Conservation (phyloP, 2,888 invertebrate genomes). For the Melieria crassipennis region DNA sequence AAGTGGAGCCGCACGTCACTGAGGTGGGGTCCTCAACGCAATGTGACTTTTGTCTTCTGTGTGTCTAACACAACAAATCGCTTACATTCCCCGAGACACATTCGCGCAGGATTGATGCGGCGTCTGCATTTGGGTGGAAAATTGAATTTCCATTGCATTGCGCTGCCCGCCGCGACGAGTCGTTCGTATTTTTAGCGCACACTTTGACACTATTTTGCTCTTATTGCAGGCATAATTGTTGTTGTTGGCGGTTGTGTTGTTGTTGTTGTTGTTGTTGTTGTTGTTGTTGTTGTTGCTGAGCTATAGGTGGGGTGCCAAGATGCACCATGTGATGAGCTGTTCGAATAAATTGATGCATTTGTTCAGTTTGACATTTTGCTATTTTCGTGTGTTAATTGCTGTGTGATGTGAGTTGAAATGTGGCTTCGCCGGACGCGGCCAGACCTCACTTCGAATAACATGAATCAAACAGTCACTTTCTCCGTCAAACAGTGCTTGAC, state of each 20-base stretch:
- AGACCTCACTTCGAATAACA: constrained; percentile 8
- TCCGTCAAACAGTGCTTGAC: too few relatives aligned
- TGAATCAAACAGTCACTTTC: neutral
- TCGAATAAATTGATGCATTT: constrained; percentile 59
- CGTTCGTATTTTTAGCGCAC: constrained; percentile 1
- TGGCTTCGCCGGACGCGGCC: neutral
- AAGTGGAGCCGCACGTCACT: constrained; percentile 40
- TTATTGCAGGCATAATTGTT: constrained; percentile 15
- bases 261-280: constrained; percentile 12
- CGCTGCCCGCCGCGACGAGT: neutral
- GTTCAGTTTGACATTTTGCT: constrained; percentile 59
- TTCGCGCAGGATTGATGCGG: constrained; percentile 59
- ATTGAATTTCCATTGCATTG: constrained; percentile 51
- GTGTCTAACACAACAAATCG: constrained; percentile 58
- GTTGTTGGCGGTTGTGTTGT: constrained; percentile 24
- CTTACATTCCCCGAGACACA: constrained; percentile 53
- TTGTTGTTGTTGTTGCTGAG: constrained; percentile 15
- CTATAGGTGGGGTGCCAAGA: constrained; percentile 23
- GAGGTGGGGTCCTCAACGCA: constrained; percentile 48
- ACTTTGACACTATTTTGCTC: constrained; percentile 3
- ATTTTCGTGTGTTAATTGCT: constrained; percentile 43
- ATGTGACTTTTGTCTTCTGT: constrained; percentile 38
- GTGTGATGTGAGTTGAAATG: constrained; percentile 17
- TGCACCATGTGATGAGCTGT: constrained; percentile 49
- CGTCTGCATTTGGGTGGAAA: constrained; percentile 59